Base-by-base conservation (phyloP, 2,113 vertebrate species). In the Furnarius figulus region DNA sequence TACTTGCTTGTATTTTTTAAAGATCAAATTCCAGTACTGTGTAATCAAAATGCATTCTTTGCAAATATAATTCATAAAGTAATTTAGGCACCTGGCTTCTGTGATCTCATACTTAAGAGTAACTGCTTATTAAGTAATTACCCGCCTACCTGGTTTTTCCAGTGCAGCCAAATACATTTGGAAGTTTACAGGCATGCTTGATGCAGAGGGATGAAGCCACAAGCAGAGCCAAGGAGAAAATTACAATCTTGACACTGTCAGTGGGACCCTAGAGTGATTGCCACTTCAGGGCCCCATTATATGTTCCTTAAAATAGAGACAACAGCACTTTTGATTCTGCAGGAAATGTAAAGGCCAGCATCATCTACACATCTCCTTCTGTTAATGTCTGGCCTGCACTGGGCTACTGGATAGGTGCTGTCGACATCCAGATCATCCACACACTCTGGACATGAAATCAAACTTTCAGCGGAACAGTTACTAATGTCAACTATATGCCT, bases 51-150 rank as follows among this genome's bases (percentile, higher is more conserved):
- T 16, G 3, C 37, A 39, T 84, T 94, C 27, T 88, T 93, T 86
- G 56, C 61, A 72, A 61, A 44, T 10, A 25, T 58, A 93, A 84
- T 92, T 89, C 71, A 89, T 68, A 37, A 23, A 31, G 28, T 53
- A 80, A 93, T 84, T 83, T 39, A 85, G 25, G 61, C 35, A 63
- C 20, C 4, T 24, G 59, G 61, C 68, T 92, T 81, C 79, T 88
- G 65, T 95, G 83, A 92, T 71, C 68, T 95, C 86, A 93, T 50
- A 25, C 1, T 1, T 47, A 47, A 86, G 62, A 58, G 30, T 44
- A 96, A 75, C 72, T 81, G 72, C 76, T 92, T 40, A 86, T 94
- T 94, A 91, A 71, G 31, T 77, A 77, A 88, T 93, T 87, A 74
- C 30, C 80, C 9, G 53, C 33, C 73, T 84, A 81, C 33, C 88